These are phyloP conservation scores for Caenorhabditis auriculariae DNA, from an alignment of 2,888 invertebrate species.

Conservation along the genomic window DNA sequence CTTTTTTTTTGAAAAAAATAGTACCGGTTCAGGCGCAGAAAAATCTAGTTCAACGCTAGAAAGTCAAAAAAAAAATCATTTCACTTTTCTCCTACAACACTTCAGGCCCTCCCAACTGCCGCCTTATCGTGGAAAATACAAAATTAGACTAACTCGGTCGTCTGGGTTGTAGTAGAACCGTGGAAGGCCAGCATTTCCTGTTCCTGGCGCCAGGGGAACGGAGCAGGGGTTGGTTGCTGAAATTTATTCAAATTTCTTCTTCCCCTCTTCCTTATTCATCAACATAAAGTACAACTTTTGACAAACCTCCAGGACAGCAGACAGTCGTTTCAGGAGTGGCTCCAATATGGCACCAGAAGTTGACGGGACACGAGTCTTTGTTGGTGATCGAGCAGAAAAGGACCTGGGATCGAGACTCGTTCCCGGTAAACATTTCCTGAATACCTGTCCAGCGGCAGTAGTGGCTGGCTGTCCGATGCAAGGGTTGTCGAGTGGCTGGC, in stretches of 20 bases:
- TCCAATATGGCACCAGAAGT: slow-evolving; percentile 61
- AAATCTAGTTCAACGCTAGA: too few relatives aligned
- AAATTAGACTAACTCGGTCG: slow-evolving; percentile 35
- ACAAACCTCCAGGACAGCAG: slow-evolving; percentile 52
- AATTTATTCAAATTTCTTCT: slow-evolving; percentile 4
- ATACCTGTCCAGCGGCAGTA: slow-evolving; percentile 59
- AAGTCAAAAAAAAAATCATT: too few relatives aligned
- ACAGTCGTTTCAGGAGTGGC: slow-evolving; percentile 59
- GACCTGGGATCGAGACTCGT: slow-evolving; percentile 9
- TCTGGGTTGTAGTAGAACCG: slow-evolving; percentile 63
- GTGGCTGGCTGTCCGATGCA: slow-evolving; percentile 63
- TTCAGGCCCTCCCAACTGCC: too few relatives aligned
- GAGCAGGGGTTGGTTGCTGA: slow-evolving; percentile 63
- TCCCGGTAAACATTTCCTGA: slow-evolving; percentile 14
- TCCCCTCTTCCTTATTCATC: not conserved
- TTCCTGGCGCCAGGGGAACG: slow-evolving; percentile 63
- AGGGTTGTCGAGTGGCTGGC: slow-evolving; percentile 62
- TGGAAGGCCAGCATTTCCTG: slow-evolving; percentile 52
- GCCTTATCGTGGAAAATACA: not conserved
- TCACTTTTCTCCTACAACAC: too few relatives aligned
- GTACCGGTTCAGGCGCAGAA: too few relatives aligned
- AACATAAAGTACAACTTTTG: too few relatives aligned
- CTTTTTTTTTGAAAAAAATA: too few relatives aligned
- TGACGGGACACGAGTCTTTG: slow-evolving; percentile 57
- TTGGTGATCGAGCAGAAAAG: slow-evolving; percentile 62